These are phyloP conservation scores for Pterocles orientalis DNA, from an alignment of 2,113 vertebrate genomes.

Conservation along the genomic window DNA sequence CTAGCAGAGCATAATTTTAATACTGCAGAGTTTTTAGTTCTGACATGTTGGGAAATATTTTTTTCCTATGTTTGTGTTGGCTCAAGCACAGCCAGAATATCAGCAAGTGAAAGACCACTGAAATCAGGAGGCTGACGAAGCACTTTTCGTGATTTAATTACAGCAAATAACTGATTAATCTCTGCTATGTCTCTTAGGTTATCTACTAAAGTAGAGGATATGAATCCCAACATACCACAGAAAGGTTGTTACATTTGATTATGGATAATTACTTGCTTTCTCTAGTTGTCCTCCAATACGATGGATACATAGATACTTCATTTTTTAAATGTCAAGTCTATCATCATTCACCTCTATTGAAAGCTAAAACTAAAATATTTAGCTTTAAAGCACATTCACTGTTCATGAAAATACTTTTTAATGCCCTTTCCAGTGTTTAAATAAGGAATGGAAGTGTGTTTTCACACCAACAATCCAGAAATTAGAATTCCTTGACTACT, in stretches of 20 bases:
- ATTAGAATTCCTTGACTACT: conserved; percentile 27
- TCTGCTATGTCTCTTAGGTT: conserved; percentile 35
- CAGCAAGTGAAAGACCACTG: background rate
- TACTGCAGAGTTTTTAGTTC: conserved; percentile 9
- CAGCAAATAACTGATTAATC: conserved; percentile 58
- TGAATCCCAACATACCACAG: conserved; percentile 3
- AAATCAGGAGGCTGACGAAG: background rate
- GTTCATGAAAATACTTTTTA: background rate
- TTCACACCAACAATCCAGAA: conserved; percentile 39
- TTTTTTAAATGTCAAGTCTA: conserved; percentile 28
- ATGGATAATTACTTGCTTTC: conserved; percentile 50
- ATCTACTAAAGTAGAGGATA: conserved; percentile 43
- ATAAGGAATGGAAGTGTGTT: background rate
- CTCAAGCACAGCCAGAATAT: conserved; percentile 1
- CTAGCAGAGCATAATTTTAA: conserved; percentile 19
- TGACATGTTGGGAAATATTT: conserved; percentile 44
- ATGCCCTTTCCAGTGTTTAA: background rate
- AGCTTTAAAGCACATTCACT: conserved; percentile 9
- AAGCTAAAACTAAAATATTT: conserved; percentile 29
- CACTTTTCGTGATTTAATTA: conserved; percentile 24
- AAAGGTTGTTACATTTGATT: conserved; percentile 37
- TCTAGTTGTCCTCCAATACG: conserved; percentile 24
- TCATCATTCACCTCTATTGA: conserved; percentile 23
- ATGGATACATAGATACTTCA: conserved; percentile 12
- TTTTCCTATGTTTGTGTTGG: conserved; percentile 6